Evolutionary conservation across 2,113 vertebrate species (phyloP).

Genomic region (Todiramphus saurophagus): DNA sequence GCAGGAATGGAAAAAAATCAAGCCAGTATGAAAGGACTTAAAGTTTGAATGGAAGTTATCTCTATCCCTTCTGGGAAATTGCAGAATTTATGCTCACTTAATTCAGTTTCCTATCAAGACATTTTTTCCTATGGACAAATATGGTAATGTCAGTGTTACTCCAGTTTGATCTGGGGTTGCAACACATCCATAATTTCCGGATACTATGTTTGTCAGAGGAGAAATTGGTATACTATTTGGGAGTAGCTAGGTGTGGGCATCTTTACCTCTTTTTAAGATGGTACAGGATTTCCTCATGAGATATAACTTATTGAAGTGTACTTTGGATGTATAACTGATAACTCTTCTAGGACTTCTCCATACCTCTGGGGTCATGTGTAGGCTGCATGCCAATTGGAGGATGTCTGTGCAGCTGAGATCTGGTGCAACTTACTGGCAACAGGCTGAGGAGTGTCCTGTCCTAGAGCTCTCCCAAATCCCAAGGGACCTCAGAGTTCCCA

Average conservation of each 20-base stretch:
- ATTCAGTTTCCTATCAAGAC: background rate
- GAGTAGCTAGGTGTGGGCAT: background rate
- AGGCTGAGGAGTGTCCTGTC: background rate
- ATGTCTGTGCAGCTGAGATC: background rate
- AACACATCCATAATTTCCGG: background rate
- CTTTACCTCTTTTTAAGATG: background rate
- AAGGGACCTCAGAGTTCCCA: rapidly evolving
- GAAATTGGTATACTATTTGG: background rate
- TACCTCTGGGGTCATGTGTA: background rate
- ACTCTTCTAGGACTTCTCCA: background rate
- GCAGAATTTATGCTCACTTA: background rate
- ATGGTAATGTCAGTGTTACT: background rate
- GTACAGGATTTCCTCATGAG: background rate
- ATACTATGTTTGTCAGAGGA: background rate
- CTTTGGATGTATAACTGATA: background rate
- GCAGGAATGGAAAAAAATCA: background rate
- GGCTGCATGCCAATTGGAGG: background rate
- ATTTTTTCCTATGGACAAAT: background rate
- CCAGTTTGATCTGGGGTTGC: background rate
- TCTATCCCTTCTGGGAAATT: background rate
- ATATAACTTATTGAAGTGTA: background rate
- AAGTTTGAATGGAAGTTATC: background rate
- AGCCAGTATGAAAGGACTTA: background rate
- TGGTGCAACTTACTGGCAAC: background rate
- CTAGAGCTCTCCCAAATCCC: background rate